Evolutionary conservation across 1,140 invertebrate species (phyloP).

Genomic region (Drosophila tani): DNA sequence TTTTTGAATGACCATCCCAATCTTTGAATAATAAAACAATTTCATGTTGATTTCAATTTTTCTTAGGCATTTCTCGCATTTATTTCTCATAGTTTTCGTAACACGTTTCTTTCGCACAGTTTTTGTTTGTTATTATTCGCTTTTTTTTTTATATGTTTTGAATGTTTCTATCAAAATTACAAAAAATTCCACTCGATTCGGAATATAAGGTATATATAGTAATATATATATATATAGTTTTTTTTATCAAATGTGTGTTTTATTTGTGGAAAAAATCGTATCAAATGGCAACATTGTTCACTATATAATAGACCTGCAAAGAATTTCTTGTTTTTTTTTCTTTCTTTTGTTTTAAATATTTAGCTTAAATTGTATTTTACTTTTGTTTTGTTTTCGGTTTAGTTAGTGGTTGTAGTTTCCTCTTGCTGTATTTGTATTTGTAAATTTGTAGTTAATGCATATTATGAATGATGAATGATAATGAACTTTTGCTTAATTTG

Average conservation of each 20-base stretch:
- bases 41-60: conserved; percentile 29
- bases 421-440: conserved; percentile 32
- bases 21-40: not conserved
- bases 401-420: conserved; percentile 45
- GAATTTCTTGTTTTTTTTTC: conserved; percentile 60
- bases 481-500: conserved; percentile 18
- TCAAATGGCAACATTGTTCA: conserved; percentile 82
- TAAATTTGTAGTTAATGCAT: conserved; percentile 56
- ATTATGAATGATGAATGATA: conserved; percentile 35
- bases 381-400: conserved; percentile 25
- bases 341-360: conserved; percentile 1
- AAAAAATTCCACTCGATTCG: conserved; percentile 78
- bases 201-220: conserved; percentile 76
- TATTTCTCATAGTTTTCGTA: conserved; percentile 67
- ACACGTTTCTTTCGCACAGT: conserved; percentile 58
- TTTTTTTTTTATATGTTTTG: conserved; percentile 62
- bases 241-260: conserved; percentile 73
- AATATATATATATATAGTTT: conserved; percentile 60
- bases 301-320: conserved; percentile 82
- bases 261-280: conserved; percentile 75
- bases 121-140: conserved; percentile 32
- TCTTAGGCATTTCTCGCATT: conserved; percentile 70
- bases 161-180: conserved; percentile 83
- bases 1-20: not conserved
- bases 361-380: conserved; percentile 23